Percentiles rank a stretch among this genome's conserved stretches.
These are phyloP conservation scores for Andrena bucephala DNA, from an alignment of 2,888 invertebrate species.

Conservation along the genomic window DNA sequence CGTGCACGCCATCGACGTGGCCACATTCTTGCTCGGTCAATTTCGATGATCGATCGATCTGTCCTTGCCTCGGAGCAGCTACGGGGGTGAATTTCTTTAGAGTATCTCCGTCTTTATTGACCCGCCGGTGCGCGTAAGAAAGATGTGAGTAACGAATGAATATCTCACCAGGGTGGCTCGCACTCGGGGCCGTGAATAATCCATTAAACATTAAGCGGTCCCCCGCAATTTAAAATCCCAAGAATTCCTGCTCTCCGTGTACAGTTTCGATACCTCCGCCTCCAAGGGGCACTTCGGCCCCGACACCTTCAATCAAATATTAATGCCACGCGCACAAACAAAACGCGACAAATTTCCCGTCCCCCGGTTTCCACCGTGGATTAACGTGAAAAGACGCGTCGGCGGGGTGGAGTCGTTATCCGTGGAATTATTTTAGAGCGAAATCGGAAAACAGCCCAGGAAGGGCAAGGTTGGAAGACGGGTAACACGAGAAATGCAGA, in stretches of 20 bases:
- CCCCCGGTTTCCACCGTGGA: background rate
- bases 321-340: conserved; percentile 1
- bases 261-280: background rate
- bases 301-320: conserved; percentile 28
- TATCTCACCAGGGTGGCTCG: background rate
- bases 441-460: conserved; percentile 64
- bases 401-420: conserved; percentile 65
- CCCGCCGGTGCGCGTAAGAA: too few relatives aligned
- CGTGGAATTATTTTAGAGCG: conserved; percentile 71
- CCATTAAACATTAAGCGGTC: background rate
- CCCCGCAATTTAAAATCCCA: background rate
- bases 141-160: conserved; percentile 1
- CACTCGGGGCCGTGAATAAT: background rate
- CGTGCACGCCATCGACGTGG: conserved; percentile 23
- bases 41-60: conserved; percentile 55
- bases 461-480: background rate
- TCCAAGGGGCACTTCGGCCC: background rate
- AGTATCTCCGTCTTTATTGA: background rate
- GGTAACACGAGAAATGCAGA: conserved; percentile 19
- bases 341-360: conserved; percentile 27
- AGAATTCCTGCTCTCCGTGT: background rate
- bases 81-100: background rate
- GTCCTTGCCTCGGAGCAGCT: background rate
- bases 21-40: conserved; percentile 41
- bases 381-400: conserved; percentile 44